These are phyloP conservation scores for Mareca penelope DNA, from an alignment of 2,797 vertebrate species.

Conservation along the genomic window DNA sequence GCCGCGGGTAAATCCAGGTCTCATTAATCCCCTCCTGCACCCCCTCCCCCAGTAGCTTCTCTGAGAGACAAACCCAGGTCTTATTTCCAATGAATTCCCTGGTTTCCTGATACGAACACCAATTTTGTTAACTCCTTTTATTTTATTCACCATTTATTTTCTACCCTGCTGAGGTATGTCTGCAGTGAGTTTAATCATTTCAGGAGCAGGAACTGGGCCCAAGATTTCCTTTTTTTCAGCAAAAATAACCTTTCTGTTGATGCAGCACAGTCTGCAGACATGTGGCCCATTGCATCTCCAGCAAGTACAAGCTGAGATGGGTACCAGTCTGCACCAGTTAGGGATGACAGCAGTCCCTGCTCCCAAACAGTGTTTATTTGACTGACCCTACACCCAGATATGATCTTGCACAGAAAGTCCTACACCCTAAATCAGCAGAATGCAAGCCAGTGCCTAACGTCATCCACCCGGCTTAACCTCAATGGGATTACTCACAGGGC, in stretches of 20 bases:
- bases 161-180: background rate
- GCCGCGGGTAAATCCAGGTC: background rate
- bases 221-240: background rate
- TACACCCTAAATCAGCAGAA: background rate
- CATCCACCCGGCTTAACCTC: background rate
- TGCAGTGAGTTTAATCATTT: background rate
- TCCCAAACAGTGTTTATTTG: background rate
- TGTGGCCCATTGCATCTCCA: background rate
- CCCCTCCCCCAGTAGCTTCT: background rate
- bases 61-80: too few species aligned
- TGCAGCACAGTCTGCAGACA: background rate
- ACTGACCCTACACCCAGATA: fast-evolving
- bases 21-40: too few species aligned
- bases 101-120: background rate
- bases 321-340: background rate
- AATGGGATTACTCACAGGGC: background rate
- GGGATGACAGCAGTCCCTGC: background rate
- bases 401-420: background rate
- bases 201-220: background rate
- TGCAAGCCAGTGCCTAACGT: background rate
- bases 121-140: background rate
- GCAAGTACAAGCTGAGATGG: background rate
- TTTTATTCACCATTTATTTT: background rate
- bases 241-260: background rate
- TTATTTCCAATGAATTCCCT: background rate